These are phyloP conservation scores for Hippocampus kuda DNA, from an alignment of 2,797 vertebrate species.

Conservation along the genomic window DNA sequence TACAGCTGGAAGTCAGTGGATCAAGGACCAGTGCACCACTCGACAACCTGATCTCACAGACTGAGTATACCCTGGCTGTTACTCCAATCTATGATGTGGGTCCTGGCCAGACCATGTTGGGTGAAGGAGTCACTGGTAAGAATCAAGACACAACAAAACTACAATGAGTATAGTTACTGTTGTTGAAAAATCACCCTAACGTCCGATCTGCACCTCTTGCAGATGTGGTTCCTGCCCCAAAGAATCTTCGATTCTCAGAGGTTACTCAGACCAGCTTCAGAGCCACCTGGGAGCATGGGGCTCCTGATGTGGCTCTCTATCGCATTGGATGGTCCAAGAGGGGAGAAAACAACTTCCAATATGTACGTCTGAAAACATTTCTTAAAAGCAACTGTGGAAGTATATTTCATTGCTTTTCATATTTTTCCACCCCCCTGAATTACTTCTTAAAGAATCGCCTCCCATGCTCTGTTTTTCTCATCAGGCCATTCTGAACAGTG, in stretches of 20 bases:
- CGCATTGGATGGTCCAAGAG: slow-evolving; percentile 81
- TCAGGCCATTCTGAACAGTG: slow-evolving; percentile 85
- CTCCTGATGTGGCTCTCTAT: slow-evolving; percentile 87
- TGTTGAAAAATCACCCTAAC: neutral
- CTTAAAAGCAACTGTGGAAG: neutral
- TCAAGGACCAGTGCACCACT: slow-evolving; percentile 68
- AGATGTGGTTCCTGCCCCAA: slow-evolving; percentile 89
- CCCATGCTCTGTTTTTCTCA: slow-evolving; percentile 21
- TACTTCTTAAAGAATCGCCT: neutral
- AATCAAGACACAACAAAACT: neutral
- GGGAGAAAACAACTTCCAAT: slow-evolving; percentile 60
- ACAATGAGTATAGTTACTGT: neutral
- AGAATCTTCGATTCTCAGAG: slow-evolving; percentile 82
- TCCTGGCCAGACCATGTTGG: slow-evolving; percentile 65
- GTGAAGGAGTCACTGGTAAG: slow-evolving; percentile 80
- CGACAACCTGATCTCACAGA: slow-evolving; percentile 83
- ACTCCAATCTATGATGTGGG: slow-evolving; percentile 83
- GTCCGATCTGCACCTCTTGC: neutral
- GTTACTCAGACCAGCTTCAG: slow-evolving; percentile 80
- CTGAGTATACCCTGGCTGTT: slow-evolving; percentile 77
- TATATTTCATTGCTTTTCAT: neutral
- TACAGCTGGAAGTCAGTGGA: slow-evolving; percentile 80
- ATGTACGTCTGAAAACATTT: slow-evolving; percentile 50
- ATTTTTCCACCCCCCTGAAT: too few relatives aligned
- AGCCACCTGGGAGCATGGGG: slow-evolving; percentile 89